Conservation (phyloP, 2,797 vertebrate genomes). For the Macropus fuliginosus region DNA sequence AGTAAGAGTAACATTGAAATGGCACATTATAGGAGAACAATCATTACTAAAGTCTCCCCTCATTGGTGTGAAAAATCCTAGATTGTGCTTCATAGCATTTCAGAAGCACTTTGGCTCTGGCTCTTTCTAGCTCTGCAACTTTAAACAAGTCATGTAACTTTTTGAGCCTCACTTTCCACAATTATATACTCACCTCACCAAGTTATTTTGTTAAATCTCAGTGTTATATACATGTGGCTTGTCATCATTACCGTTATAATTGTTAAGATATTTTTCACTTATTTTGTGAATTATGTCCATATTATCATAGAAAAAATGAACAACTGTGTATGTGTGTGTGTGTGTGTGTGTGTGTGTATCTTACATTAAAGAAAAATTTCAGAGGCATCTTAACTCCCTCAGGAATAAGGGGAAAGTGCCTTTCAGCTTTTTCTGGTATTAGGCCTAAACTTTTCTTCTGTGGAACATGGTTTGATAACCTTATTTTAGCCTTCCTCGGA, state of each 20-base stretch:
- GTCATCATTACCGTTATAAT: not conserved
- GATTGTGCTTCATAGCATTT: too few species aligned
- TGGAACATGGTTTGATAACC: not conserved
- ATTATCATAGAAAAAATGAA: constrained; percentile 35
- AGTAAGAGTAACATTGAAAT: not conserved
- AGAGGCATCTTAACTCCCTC: not conserved
- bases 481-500: constrained; percentile 6
- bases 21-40: not conserved
- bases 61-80: constrained; percentile 25
- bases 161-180: too few species aligned
- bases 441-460: not conserved
- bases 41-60: not conserved
- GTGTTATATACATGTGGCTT: too few species aligned
- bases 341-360: not conserved
- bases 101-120: too few species aligned
- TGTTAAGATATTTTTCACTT: constrained; percentile 24
- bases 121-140: too few species aligned
- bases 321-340: not conserved
- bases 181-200: too few species aligned
- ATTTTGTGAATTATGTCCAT: not conserved
- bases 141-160: too few species aligned
- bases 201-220: too few species aligned
- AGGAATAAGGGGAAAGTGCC: not conserved
- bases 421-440: not conserved
- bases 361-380: not conserved